A percentile compares a stretch with the other conserved stretches of the same genome.
phyloP scores from a whole-genome alignment of 2,888 invertebrate genomes.

The Heliconius charithonia region DNA sequence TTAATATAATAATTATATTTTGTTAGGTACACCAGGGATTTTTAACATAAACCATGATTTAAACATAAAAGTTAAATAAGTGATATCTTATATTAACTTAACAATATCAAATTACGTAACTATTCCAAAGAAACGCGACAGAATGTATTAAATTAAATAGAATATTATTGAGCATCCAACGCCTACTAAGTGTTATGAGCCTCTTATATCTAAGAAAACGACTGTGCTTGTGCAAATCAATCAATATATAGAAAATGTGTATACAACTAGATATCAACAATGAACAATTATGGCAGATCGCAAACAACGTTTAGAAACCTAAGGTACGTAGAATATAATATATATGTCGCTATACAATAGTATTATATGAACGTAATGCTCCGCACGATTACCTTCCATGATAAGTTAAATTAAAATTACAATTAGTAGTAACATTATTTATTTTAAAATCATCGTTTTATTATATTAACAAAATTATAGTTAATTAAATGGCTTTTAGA shows the following conservation, averaged over 20 bases:
- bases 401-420: constrained; percentile 17
- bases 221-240: constrained; percentile 76
- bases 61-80: constrained; percentile 32
- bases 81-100: constrained; percentile 43
- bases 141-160: constrained; percentile 51
- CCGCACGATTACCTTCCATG: constrained; percentile 55
- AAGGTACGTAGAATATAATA: constrained; percentile 59
- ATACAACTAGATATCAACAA: constrained; percentile 73
- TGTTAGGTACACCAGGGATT: constrained; percentile 21
- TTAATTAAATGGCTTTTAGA: constrained; percentile 3
- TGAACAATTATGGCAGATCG: constrained; percentile 78
- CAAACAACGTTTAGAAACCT: constrained; percentile 69
- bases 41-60: constrained; percentile 19
- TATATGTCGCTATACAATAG: constrained; percentile 65
- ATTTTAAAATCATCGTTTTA: background rate
- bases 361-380: constrained; percentile 63
- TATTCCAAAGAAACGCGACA: constrained; percentile 56
- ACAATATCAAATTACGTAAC: constrained; percentile 40
- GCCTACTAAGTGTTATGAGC: constrained; percentile 64
- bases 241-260: constrained; percentile 63
- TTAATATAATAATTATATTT: constrained; percentile 5
- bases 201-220: constrained; percentile 64
- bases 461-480: background rate
- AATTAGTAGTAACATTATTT: constrained; percentile 4
- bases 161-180: constrained; percentile 73